A percentile compares a stretch with the other conserved stretches of the same genome.
Evolutionary conservation across 2,888 invertebrate genomes (phyloP).

Genomic region (Zonitis immaculata): DNA sequence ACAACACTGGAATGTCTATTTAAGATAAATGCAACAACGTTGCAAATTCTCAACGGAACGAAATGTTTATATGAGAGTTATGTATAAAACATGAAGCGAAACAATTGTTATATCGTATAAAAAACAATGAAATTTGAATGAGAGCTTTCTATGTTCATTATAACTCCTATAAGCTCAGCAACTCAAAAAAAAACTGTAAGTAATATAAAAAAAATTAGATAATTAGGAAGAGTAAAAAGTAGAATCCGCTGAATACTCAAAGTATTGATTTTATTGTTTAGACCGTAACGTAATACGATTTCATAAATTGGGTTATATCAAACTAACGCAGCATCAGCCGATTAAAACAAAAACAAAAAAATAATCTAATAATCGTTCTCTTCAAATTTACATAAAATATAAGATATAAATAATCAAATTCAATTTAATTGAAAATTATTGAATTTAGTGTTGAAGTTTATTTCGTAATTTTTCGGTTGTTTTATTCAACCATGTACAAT

Average conservation of each 20-base stretch:
- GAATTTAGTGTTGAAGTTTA: too few relatives aligned
- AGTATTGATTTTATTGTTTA: conserved; percentile 7
- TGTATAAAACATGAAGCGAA: not conserved
- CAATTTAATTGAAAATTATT: not conserved
- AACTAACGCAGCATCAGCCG: not conserved
- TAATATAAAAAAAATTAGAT: too few relatives aligned
- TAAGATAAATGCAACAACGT: not conserved
- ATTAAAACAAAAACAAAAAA: too few relatives aligned
- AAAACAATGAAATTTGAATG: not conserved
- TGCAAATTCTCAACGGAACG: not conserved
- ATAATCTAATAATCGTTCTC: not conserved
- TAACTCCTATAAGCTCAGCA: not conserved
- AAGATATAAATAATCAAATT: too few relatives aligned
- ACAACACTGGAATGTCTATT: not conserved
- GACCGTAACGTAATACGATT: conserved; percentile 3
- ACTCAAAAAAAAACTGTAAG: too few relatives aligned
- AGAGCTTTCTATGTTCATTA: not conserved
- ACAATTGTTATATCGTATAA: not conserved
- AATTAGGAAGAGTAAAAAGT: not conserved
- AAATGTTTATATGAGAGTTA: not conserved
- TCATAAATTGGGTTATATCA: conserved; percentile 1
- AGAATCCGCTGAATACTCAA: not conserved
- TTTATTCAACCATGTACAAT: not conserved
- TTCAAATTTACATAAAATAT: not conserved
- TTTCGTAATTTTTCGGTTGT: not conserved